phyloP scores from a whole-genome alignment of 2,113 vertebrate genomes.

The Benitochromis conjunctus region DNA sequence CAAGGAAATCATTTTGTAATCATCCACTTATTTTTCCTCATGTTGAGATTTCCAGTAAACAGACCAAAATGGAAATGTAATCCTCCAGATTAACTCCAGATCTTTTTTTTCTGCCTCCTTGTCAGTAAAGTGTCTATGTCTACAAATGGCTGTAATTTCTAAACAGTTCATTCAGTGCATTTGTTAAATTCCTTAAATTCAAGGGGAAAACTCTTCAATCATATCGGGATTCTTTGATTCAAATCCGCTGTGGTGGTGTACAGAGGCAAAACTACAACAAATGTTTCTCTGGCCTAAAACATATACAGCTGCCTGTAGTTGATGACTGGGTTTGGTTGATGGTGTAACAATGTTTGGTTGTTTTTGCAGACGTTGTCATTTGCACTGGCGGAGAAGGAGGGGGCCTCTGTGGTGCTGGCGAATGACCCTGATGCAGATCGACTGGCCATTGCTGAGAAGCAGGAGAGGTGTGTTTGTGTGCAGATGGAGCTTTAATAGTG shows the following conservation, averaged over 20 bases:
- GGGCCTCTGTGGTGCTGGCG: conserved; percentile 85
- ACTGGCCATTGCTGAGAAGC: conserved; percentile 90
- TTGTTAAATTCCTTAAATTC: not conserved
- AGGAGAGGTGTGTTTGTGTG: conserved; percentile 71
- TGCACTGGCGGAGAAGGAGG: conserved; percentile 85
- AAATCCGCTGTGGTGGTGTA: not conserved
- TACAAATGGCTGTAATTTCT: not conserved
- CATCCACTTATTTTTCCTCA: not conserved
- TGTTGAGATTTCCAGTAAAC: not conserved
- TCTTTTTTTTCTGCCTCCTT: not conserved
- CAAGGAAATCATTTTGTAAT: not conserved
- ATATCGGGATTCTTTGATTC: not conserved
- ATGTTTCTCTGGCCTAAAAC: not conserved
- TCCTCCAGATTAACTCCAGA: not conserved
- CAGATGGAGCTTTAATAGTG: not conserved
- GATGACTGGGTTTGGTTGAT: not conserved
- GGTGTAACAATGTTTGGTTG: not conserved
- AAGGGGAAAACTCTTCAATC: not conserved
- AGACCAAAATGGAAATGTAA: not conserved
- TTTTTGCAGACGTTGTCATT: conserved; percentile 87
- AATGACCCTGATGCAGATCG: conserved; percentile 98
- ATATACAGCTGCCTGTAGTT: not conserved
- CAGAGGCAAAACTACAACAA: not conserved
- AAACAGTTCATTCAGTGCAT: not conserved
- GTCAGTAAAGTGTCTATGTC: not conserved